phyloP scores from a whole-genome alignment of 2,888 invertebrate genomes.

The Drosophila limbata region DNA sequence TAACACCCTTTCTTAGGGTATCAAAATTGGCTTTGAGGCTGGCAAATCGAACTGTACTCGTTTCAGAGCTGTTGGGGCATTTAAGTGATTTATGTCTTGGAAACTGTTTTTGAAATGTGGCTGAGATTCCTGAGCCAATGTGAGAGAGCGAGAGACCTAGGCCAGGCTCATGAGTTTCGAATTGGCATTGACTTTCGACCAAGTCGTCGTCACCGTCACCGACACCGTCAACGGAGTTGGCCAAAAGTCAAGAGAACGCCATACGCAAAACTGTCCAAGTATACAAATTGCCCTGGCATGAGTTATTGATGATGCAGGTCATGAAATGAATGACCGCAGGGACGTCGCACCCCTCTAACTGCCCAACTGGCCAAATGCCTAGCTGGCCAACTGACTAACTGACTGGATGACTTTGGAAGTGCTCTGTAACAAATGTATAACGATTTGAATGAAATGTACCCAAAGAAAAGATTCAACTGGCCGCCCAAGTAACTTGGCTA shows the following conservation, averaged over 20 bases:
- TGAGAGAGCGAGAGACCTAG: too few relatives aligned
- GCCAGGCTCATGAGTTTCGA: constrained; percentile 46
- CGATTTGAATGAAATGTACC: constrained; percentile 61
- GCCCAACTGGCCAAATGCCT: constrained; percentile 28
- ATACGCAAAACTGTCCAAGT: constrained; percentile 76
- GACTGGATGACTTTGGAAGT: constrained; percentile 32
- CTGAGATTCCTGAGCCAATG: constrained; percentile 51
- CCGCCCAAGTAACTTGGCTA: constrained; percentile 48
- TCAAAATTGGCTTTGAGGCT: constrained; percentile 46
- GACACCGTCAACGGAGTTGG: constrained; percentile 32
- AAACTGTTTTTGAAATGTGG: constrained; percentile 81
- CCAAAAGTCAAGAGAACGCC: constrained; percentile 75
- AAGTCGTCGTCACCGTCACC: constrained; percentile 38
- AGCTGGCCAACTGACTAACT: constrained; percentile 32
- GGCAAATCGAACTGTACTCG: constrained; percentile 73
- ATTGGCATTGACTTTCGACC: constrained; percentile 55
- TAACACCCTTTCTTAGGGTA: not conserved
- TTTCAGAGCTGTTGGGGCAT: constrained; percentile 58
- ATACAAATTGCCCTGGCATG: constrained; percentile 80
- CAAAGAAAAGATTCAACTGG: constrained; percentile 37
- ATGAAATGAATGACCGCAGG: constrained; percentile 74
- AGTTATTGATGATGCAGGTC: constrained; percentile 78
- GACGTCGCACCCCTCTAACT: constrained; percentile 22
- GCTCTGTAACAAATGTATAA: constrained; percentile 59
- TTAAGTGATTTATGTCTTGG: constrained; percentile 79